Conservation (phyloP, 1,140 invertebrate genomes). For the Scaptodrosophila lebanonensis region DNA sequence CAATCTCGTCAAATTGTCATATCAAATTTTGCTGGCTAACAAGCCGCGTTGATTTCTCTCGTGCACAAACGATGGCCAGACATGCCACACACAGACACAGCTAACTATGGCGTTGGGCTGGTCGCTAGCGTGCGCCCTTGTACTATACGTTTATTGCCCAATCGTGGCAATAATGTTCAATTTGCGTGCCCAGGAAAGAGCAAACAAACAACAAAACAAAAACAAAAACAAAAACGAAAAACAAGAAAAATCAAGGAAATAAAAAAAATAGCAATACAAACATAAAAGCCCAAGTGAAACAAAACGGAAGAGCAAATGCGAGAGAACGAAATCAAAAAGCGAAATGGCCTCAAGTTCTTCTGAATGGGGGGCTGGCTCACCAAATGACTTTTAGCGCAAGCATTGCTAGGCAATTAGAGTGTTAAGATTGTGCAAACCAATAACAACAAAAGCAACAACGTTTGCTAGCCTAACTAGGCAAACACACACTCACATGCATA, state of each 20-base stretch:
- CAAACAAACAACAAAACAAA: background rate
- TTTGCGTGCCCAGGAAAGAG: slow-evolving; percentile 28
- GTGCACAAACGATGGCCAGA: slow-evolving; percentile 6
- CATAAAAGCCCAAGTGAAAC: slow-evolving; percentile 2
- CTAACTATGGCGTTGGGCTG: background rate
- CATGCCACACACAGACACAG: background rate
- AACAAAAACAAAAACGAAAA: slow-evolving; percentile 7
- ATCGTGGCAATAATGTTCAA: slow-evolving; percentile 59
- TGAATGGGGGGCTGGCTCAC: slow-evolving; percentile 1
- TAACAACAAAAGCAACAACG: slow-evolving; percentile 10
- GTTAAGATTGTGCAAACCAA: slow-evolving; percentile 24
- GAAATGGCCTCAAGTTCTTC: no score
- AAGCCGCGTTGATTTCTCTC: slow-evolving; percentile 40
- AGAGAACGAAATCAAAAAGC: background rate
- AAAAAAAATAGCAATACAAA: background rate
- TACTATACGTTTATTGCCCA: slow-evolving; percentile 31
- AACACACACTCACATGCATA: background rate
- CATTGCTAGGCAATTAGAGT: slow-evolving; percentile 47
- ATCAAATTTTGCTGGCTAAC: slow-evolving; percentile 40
- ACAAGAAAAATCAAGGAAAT: background rate
- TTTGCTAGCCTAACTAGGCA: background rate
- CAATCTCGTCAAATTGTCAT: slow-evolving; percentile 37
- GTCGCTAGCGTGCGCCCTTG: background rate
- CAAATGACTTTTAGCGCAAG: slow-evolving; percentile 15
- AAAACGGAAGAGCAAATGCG: slow-evolving; percentile 3